These are phyloP conservation scores for Hirtodrosophila trivittata DNA, from an alignment of 2,888 invertebrate species.

Conservation along the genomic window DNA sequence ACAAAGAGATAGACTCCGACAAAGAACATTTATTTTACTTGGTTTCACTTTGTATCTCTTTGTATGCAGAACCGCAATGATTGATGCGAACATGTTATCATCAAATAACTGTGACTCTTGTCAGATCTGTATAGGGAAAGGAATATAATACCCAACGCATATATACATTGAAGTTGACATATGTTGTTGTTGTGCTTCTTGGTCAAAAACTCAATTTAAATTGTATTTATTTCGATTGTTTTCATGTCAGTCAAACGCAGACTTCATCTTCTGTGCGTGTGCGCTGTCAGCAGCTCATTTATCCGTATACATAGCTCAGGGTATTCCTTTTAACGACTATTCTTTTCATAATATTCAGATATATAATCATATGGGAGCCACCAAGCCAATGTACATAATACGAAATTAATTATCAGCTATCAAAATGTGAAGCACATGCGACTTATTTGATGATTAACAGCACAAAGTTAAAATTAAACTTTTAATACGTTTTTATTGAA, in stretches of 20 bases:
- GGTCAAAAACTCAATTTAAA: conserved; percentile 77
- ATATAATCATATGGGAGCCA: conserved; percentile 14
- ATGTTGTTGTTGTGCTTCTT: conserved; percentile 23
- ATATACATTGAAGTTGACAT: conserved; percentile 21
- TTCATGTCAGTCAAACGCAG: conserved; percentile 45
- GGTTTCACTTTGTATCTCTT: conserved; percentile 62
- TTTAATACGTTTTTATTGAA: neutral
- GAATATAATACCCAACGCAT: conserved; percentile 1
- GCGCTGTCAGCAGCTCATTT: conserved; percentile 57
- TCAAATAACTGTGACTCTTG: conserved; percentile 70
- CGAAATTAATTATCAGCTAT: neutral
- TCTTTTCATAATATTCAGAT: neutral
- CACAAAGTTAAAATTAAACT: neutral
- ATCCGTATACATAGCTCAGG: conserved; percentile 38
- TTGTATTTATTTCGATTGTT: conserved; percentile 66
- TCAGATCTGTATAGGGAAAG: conserved; percentile 17
- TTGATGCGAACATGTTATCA: conserved; percentile 75
- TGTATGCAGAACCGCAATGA: conserved; percentile 69
- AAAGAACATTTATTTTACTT: conserved; percentile 66
- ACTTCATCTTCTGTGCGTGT: conserved; percentile 35
- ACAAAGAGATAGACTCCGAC: conserved; percentile 24
- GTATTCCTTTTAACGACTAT: conserved; percentile 9
- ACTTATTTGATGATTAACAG: neutral
- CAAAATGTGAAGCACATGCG: too few relatives aligned
- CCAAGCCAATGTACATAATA: neutral